Base-by-base conservation (phyloP, 2,797 vertebrate genomes). In the Distichodus sexfasciatus region DNA sequence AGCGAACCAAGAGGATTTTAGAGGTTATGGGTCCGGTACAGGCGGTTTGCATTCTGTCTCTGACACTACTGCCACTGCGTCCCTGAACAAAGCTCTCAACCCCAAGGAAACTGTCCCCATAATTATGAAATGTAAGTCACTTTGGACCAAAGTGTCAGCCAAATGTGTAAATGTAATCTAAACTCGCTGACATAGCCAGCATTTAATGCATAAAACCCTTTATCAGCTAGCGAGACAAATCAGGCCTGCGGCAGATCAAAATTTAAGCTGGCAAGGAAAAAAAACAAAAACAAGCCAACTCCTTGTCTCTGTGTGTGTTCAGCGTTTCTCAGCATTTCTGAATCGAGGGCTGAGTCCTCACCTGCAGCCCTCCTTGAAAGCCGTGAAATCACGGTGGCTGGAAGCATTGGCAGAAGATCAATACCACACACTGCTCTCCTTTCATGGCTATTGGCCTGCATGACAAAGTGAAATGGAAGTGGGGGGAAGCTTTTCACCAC, bases 381-480 rank as follows among this genome's bases (percentile, higher is more conserved):
- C 76, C 76, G 69, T 83, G 79, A 82, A 69, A 76, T 85, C 81
- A 79, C 63, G 70, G 78, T 86, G 84, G 75, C 71, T 84, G 78
- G 78, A 48, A 47, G 67, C 82, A 85, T 83, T 87, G 88, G 86
- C 84, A 62, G 81, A 60, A 85, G 84, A 90, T 90, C 89, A 85
- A 90, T 90, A 87, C 66, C 69, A 84, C 83, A 83, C 62, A 79
- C 79, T 85, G 83, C 83, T 87, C 77, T 66, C 75, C 80, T 83
- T 82, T 79, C 72, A 55, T 73, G 73, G 76, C 81, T 81, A 86
- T 85, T 84, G 80, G 79, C 77, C 81, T 80, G 82, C 75, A 75
- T 81, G 86, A 87, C 87, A 86, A 80, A 71, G 71, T 78, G 62
- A 79, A 89, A 83, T 88, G 84, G 88, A 88, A 85, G 79, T 74